phyloP scores from a whole-genome alignment of 2,888 invertebrate genomes.

The Auanema sp. region DNA sequence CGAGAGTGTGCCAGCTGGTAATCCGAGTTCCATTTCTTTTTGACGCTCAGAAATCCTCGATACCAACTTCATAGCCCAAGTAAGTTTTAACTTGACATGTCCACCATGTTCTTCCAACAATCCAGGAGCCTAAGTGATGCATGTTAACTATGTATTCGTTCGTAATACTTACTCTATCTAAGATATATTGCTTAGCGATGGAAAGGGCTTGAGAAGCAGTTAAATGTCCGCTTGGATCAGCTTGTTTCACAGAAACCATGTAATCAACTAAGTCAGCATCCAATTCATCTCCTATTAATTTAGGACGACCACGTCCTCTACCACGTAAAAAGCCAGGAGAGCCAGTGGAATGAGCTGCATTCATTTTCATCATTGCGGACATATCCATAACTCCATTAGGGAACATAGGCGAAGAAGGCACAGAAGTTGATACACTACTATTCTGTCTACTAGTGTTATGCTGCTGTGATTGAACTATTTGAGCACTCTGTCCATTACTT shows the following conservation, averaged over 20 bases:
- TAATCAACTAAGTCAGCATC: constrained; percentile 62
- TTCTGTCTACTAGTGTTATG: too few relatives aligned
- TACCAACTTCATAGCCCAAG: constrained; percentile 66
- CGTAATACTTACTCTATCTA: constrained; percentile 51
- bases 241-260: constrained; percentile 55
- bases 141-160: background rate
- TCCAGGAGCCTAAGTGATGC: constrained; percentile 55
- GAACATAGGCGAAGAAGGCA: constrained; percentile 20
- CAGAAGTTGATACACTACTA: background rate
- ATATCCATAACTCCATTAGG: constrained; percentile 16
- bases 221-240: constrained; percentile 46
- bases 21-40: constrained; percentile 45
- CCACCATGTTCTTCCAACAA: constrained; percentile 66
- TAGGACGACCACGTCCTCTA: constrained; percentile 61
- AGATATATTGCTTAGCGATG: constrained; percentile 65
- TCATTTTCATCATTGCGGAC: constrained; percentile 43
- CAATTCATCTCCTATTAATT: constrained; percentile 62
- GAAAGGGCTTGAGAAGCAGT: constrained; percentile 64
- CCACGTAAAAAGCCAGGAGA: constrained; percentile 53
- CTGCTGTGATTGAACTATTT: too few relatives aligned
- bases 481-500: too few relatives aligned
- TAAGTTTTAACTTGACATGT: constrained; percentile 64
- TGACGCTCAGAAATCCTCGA: constrained; percentile 51
- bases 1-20: constrained; percentile 44
- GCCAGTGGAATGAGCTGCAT: constrained; percentile 39